These are phyloP conservation scores for Chloroclysta siterata DNA, from an alignment of 2,888 invertebrate species.

Conservation along the genomic window DNA sequence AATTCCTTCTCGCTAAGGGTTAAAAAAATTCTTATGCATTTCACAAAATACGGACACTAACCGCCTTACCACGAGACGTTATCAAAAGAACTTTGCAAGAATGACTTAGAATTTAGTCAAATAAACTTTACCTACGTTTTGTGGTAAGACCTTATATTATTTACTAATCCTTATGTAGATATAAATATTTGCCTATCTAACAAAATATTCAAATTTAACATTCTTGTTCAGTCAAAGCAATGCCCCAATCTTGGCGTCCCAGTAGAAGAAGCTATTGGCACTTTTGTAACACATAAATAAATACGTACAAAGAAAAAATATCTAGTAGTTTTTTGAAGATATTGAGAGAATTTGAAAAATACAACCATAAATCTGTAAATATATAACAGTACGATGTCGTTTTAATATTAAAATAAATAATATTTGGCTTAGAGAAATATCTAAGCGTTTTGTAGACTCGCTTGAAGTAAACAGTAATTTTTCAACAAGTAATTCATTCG, in stretches of 20 bases:
- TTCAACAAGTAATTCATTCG: slow-evolving; percentile 37
- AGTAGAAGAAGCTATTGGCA: slow-evolving; percentile 64
- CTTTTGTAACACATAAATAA: slow-evolving; percentile 46
- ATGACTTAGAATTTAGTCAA: background rate
- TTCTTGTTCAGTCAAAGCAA: slow-evolving; percentile 49
- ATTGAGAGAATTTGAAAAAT: background rate
- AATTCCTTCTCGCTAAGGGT: background rate
- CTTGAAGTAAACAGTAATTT: slow-evolving; percentile 18
- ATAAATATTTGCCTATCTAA: slow-evolving; percentile 7
- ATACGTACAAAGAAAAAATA: slow-evolving; percentile 4
- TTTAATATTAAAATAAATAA: background rate
- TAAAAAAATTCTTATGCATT: slow-evolving; percentile 13
- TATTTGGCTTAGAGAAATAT: background rate
- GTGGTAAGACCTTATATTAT: slow-evolving; percentile 7
- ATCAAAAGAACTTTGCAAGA: background rate
- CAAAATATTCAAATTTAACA: background rate
- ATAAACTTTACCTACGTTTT: slow-evolving; percentile 1
- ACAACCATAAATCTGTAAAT: background rate
- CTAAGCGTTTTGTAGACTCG: background rate
- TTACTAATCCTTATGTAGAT: slow-evolving; percentile 6
- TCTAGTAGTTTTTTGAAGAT: background rate
- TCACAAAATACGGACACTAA: slow-evolving; percentile 1
- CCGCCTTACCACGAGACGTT: slow-evolving; percentile 2
- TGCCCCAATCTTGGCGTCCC: slow-evolving; percentile 57
- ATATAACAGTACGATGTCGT: background rate